Evolutionary conservation across 30 jellyfish, hydroid and myxozoan genomes (phyloP).

Genomic region (Cassiopea xamachana): DNA sequence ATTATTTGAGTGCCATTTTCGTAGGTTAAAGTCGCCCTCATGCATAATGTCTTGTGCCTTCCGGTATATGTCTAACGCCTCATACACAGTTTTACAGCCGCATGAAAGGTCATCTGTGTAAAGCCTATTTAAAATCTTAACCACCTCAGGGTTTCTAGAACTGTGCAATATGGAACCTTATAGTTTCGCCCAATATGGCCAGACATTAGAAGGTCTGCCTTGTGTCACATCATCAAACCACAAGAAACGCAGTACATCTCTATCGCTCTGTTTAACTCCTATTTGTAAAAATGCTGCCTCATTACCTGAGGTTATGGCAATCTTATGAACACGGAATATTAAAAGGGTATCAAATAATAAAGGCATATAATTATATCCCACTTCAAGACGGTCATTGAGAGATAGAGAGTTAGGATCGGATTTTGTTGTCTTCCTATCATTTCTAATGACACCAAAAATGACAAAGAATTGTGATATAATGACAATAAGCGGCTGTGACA

Average conservation of each 20-base stretch:
- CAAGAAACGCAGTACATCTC: conserved; percentile 47
- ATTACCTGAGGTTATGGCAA: conserved; percentile 57
- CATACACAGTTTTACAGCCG: conserved; percentile 27
- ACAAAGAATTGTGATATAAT: conserved; percentile 26
- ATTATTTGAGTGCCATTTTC: conserved; percentile 7
- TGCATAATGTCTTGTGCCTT: conserved; percentile 27
- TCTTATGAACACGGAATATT: conserved; percentile 54
- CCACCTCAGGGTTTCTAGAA: not conserved
- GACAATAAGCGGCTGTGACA: conserved; percentile 3
- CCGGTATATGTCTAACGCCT: conserved; percentile 27
- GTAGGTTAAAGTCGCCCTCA: conserved; percentile 66
- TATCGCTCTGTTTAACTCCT: conserved; percentile 36
- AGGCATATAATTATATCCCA: conserved; percentile 52
- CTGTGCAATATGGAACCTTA: conserved; percentile 1
- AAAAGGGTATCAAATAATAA: conserved; percentile 53
- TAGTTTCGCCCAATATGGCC: conserved; percentile 39
- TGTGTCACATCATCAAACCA: conserved; percentile 56
- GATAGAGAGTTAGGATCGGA: conserved; percentile 18
- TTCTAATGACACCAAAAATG: conserved; percentile 58
- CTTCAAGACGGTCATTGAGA: conserved; percentile 47
- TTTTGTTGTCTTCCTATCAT: conserved; percentile 45
- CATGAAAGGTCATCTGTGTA: conserved; percentile 40
- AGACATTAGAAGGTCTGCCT: conserved; percentile 23
- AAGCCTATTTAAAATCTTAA: not conserved
- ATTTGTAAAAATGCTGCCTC: conserved; percentile 60